Percentiles rank a stretch among this genome's conserved stretches.
These are phyloP conservation scores for Protodeltote pygarga DNA, from an alignment of 2,888 invertebrate genomes.

Conservation along the genomic window DNA sequence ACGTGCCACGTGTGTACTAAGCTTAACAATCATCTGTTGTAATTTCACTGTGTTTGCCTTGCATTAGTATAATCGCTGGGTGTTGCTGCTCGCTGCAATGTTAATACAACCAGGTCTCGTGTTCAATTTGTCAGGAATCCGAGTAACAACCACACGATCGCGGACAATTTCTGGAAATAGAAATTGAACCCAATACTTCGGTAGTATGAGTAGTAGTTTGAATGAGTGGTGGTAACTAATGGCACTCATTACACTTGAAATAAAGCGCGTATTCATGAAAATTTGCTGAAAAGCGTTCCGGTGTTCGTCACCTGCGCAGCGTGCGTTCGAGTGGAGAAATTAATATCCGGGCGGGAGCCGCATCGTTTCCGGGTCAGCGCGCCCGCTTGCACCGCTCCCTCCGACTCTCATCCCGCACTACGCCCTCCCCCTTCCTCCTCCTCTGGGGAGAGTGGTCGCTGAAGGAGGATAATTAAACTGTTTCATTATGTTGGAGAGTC, in stretches of 20 bases:
- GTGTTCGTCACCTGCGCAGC: conserved; percentile 53
- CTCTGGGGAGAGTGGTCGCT: conserved; percentile 25
- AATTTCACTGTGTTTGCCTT: conserved; percentile 15
- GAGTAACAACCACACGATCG: background rate
- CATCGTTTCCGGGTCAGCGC: conserved; percentile 72
- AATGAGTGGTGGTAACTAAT: conserved; percentile 5
- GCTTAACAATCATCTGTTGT: conserved; percentile 13
- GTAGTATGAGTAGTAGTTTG: background rate
- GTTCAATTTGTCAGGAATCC: background rate
- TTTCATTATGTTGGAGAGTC: conserved; percentile 62
- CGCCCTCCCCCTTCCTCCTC: background rate
- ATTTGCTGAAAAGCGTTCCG: conserved; percentile 45
- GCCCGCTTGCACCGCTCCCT: conserved; percentile 32
- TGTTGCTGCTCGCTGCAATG: background rate
- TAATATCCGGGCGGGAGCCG: conserved; percentile 72
- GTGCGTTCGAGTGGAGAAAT: conserved; percentile 73
- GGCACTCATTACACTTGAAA: conserved; percentile 21
- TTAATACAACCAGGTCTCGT: background rate
- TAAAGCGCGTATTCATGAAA: conserved; percentile 41
- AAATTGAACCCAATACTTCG: background rate
- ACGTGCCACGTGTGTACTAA: conserved; percentile 22
- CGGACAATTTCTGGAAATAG: background rate
- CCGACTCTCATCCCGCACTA: background rate
- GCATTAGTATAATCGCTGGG: conserved; percentile 22
- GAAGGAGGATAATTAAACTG: conserved; percentile 69